Percentiles rank a stretch among this genome's conserved stretches.
Evolutionary conservation across 2,888 invertebrate species (phyloP).

Genomic region (Clitarchus hookeri): DNA sequence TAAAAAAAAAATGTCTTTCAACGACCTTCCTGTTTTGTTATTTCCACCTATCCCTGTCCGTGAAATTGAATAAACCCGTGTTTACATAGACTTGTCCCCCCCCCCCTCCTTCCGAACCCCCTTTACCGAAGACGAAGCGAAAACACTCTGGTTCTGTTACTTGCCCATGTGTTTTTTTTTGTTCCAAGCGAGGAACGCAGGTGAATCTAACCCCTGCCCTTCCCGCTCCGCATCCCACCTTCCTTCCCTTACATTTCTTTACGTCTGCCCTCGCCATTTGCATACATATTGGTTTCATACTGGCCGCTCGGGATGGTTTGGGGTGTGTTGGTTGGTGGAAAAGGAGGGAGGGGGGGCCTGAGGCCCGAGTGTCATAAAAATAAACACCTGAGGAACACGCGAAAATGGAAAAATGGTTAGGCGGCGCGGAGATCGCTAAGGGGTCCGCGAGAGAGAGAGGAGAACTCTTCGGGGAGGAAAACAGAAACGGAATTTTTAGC

Average conservation of each 20-base stretch:
- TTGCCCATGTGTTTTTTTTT: neutral
- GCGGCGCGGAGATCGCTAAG: neutral
- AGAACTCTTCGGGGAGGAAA: neutral
- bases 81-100: neutral
- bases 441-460: neutral
- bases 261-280: neutral
- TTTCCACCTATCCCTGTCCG: neutral
- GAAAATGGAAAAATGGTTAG: conserved; percentile 9
- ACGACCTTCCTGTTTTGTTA: too few species aligned
- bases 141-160: neutral
- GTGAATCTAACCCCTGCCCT: neutral
- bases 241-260: neutral
- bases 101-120: neutral
- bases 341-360: neutral
- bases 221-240: neutral
- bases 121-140: neutral
- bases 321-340: too few species aligned
- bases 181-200: neutral
- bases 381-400: conserved; percentile 1
- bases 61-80: neutral
- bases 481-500: neutral
- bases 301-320: neutral
- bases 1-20: too few species aligned
- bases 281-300: conserved; percentile 9
- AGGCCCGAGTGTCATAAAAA: neutral